Percentiles rank a stretch among this genome's conserved stretches.
These are phyloP conservation scores for Antechinus stuartii DNA, from an alignment of 2,113 vertebrate genomes.

Conservation along the genomic window DNA sequence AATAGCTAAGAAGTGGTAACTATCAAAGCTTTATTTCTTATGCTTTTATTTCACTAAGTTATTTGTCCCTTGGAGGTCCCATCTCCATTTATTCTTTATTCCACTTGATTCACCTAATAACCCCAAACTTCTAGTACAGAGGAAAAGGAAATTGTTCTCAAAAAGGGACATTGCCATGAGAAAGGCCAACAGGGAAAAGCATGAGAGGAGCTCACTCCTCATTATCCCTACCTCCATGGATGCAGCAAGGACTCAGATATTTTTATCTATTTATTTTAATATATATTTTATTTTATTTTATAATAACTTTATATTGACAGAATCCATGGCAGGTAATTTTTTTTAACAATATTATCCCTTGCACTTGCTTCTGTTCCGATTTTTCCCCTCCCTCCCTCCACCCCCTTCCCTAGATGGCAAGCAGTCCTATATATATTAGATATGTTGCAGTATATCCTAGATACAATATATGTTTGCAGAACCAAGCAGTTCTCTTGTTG, in stretches of 20 bases:
- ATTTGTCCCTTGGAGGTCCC: background rate
- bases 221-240: background rate
- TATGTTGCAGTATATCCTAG: too few relatives aligned
- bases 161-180: background rate
- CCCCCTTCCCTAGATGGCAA: too few relatives aligned
- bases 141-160: background rate
- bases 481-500: too few relatives aligned
- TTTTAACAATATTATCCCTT: too few relatives aligned
- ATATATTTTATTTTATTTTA: too few relatives aligned
- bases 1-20: background rate
- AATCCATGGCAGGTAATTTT: too few relatives aligned
- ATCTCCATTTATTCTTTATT: background rate
- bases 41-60: background rate
- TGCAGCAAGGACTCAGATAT: background rate
- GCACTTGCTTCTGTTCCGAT: too few relatives aligned
- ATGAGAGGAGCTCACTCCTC: background rate
- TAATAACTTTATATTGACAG: too few relatives aligned
- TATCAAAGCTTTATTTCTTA: background rate
- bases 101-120: background rate
- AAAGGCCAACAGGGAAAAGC: background rate
- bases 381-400: too few relatives aligned
- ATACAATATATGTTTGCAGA: too few relatives aligned
- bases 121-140: background rate
- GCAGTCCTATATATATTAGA: too few relatives aligned
- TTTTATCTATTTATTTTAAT: background rate